Conservation (phyloP, 2,113 vertebrate species). For the Sakesphorus luctuosus region DNA sequence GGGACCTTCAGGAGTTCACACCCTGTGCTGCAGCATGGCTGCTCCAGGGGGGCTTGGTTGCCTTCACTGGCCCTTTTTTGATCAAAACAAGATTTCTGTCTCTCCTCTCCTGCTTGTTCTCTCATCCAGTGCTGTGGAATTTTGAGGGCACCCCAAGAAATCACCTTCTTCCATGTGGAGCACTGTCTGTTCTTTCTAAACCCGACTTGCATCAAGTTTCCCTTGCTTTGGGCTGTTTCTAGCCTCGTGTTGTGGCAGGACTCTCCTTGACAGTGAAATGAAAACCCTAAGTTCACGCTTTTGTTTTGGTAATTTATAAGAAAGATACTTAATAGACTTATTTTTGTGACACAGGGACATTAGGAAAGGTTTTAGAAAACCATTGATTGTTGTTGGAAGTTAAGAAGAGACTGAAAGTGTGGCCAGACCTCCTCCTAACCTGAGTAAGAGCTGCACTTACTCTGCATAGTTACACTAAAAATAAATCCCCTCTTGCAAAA, state of each 20-base stretch:
- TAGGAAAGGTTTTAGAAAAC: not conserved
- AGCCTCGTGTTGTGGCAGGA: accelerated
- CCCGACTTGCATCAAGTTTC: not conserved
- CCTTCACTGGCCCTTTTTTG: accelerated
- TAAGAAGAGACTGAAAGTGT: not conserved
- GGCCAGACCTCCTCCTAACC: not conserved
- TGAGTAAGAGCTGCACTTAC: not conserved
- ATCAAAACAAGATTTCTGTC: not conserved
- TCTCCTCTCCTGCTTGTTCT: not conserved
- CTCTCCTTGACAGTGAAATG: not conserved
- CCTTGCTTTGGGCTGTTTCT: not conserved
- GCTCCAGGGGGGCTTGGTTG: not conserved
- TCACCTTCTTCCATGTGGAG: not conserved
- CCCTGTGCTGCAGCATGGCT: accelerated
- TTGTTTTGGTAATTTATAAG: not conserved
- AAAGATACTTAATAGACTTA: too few relatives aligned
- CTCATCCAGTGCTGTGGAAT: not conserved
- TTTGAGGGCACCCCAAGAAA: not conserved
- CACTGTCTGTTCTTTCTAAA: not conserved
- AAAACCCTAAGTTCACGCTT: not conserved
- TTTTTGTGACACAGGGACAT: not conserved
- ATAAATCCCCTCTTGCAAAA: conserved; percentile 21
- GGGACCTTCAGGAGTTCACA: not conserved
- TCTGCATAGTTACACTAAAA: not conserved
- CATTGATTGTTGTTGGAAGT: not conserved